phyloP scores from a whole-genome alignment of 1,140 invertebrate species.

The Proales similis region DNA sequence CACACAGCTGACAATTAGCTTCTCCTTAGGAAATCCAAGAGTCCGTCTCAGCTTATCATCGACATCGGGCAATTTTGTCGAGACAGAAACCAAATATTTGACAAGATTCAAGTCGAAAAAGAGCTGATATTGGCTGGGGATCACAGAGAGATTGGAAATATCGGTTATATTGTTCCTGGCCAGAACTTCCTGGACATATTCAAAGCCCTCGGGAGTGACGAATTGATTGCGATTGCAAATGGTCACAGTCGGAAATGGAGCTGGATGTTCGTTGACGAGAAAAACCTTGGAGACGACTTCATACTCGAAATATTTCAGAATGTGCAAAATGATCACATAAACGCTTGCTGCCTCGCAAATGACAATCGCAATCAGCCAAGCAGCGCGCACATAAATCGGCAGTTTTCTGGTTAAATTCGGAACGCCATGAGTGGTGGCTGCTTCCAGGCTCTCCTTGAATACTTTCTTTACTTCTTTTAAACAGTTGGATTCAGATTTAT shows the following conservation, averaged over 20 bases:
- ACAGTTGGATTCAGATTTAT: too few species aligned
- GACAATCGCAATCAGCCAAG: background rate
- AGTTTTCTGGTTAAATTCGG: background rate
- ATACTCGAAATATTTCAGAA: background rate
- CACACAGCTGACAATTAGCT: conserved; percentile 21
- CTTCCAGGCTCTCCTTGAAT: too few species aligned
- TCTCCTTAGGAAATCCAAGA: background rate
- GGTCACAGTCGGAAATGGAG: conserved; percentile 23
- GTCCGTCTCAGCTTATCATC: background rate
- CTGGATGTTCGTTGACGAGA: background rate
- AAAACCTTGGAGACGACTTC: conserved; percentile 27
- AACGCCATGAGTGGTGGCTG: conserved; percentile 1
- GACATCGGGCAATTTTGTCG: background rate
- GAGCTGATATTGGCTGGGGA: background rate
- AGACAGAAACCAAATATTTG: background rate
- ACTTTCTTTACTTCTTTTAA: too few species aligned
- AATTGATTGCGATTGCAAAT: conserved; percentile 17
- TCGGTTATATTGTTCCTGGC: background rate
- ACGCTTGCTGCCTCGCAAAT: background rate
- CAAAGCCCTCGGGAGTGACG: background rate
- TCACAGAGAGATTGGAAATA: background rate
- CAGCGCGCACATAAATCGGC: background rate
- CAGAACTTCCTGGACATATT: background rate
- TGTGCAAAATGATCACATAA: background rate
- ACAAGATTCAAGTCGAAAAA: background rate